Conservation (phyloP, 1,140 invertebrate species). For the Bombus breviceps region DNA sequence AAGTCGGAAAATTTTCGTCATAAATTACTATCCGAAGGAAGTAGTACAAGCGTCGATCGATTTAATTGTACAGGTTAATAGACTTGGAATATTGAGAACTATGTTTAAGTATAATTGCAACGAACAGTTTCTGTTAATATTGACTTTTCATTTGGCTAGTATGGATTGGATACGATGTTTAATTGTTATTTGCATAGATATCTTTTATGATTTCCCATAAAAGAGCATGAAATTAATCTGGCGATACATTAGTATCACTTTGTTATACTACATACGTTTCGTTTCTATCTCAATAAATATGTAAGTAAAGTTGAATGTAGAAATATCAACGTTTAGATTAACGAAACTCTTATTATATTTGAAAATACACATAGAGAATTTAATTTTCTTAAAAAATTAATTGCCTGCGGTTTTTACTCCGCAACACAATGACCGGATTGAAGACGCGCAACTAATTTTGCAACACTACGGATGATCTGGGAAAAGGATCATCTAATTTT, state of each 20-base stretch:
- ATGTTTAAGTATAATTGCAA: not conserved
- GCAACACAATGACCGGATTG: not conserved
- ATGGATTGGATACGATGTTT: not conserved
- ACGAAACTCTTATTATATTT: not conserved
- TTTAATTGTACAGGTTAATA: slow-evolving; percentile 3
- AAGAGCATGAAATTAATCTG: not conserved
- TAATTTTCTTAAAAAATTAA: not conserved
- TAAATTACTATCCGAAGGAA: not conserved
- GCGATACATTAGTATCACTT: too few species aligned
- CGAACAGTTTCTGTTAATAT: not conserved
- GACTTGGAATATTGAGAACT: not conserved
- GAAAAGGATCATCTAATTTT: too few species aligned
- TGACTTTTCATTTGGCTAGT: not conserved
- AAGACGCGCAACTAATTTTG: not conserved
- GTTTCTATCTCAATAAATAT: too few species aligned
- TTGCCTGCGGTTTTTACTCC: not conserved
- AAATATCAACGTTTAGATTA: too few species aligned
- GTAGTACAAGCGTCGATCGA: not conserved
- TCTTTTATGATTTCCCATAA: not conserved
- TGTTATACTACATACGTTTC: too few species aligned
- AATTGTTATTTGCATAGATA: not conserved
- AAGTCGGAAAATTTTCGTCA: not conserved
- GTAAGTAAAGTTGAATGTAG: too few species aligned
- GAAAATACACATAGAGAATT: not conserved
- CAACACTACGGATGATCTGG: not conserved